Base-by-base conservation (phyloP, 2,113 vertebrate species). In the Phylloscopus trochiloides region DNA sequence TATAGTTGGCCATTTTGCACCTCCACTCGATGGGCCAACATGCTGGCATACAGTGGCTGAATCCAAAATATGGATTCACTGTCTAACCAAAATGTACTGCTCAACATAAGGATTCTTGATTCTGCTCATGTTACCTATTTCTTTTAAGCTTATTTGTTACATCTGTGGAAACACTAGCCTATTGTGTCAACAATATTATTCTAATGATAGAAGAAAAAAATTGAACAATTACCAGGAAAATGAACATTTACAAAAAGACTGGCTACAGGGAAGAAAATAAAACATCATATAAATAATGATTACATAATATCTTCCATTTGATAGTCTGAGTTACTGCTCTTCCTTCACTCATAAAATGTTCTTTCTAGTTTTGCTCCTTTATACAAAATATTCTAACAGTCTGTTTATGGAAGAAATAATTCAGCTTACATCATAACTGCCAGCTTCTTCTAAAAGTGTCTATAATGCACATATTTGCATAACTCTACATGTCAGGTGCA, bases 341-440 rank as follows among this genome's bases (percentile, higher is more conserved):
- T 96, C 48, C 43, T 78, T 95, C 72, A 66, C 36, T 92, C 58
- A 73, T 68, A 86, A 92, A 93, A 70, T 63, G 7, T 65, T 93
- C 42, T 90, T 50, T 92, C 14, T 34, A 86, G 58, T 88, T 86
- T 80, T 86, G 21, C 91, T 83, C 63, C 63, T 62, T 90, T 51
- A 42, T 90, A 80, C 38, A 86, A 81, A 95, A 68, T 80, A 71
- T 31, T 48, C 52, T 80, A 92, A 71, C 65, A 72, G n/a, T 58
- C 42, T 86, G 20, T 93, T 94, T 90, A 83, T 80, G 26, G 55
- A 92, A 92, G 71, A 94, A 93, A 93, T 90, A 86, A 90, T 66
- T 92, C 57, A 86, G 24, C 14, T 79, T 73, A 79, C 32, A 85
- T 92, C 4, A 1, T 50, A 93, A 95, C 34, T 62, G 63, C 42